Evolutionary conservation across 2,797 vertebrate genomes (phyloP).

Genomic region (Heteromormyrus szaboi): DNA sequence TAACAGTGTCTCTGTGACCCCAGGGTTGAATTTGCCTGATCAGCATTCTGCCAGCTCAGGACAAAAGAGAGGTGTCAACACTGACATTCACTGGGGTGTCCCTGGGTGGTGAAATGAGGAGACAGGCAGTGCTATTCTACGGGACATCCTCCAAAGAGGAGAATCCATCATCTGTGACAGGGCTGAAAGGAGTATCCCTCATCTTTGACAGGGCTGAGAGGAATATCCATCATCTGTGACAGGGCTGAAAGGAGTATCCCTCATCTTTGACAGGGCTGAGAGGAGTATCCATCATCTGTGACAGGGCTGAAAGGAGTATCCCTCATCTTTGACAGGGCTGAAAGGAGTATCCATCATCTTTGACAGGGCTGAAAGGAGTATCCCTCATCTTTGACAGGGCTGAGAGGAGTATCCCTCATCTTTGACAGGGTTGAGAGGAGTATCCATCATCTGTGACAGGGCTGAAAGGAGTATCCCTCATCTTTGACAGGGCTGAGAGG

Average conservation of each 20-base stretch:
- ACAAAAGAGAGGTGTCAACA: background rate
- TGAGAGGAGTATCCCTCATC: background rate
- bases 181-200: background rate
- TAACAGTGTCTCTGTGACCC: background rate
- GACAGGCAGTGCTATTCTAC: background rate
- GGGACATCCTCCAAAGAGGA: background rate
- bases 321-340: background rate
- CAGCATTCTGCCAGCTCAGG: background rate
- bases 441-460: background rate
- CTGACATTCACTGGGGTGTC: background rate
- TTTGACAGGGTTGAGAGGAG: too few relatives aligned
- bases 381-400: background rate
- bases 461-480: background rate
- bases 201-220: background rate
- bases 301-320: background rate
- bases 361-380: background rate
- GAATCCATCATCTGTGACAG: background rate
- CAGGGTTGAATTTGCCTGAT: background rate
- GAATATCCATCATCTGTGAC: background rate
- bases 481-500: background rate
- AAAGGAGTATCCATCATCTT: background rate
- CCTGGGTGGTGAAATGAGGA: background rate
- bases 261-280: background rate
- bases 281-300: background rate
- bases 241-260: background rate